These are phyloP conservation scores for Paedocypris micromegethes DNA, from an alignment of 2,797 vertebrate genomes.

Conservation along the genomic window DNA sequence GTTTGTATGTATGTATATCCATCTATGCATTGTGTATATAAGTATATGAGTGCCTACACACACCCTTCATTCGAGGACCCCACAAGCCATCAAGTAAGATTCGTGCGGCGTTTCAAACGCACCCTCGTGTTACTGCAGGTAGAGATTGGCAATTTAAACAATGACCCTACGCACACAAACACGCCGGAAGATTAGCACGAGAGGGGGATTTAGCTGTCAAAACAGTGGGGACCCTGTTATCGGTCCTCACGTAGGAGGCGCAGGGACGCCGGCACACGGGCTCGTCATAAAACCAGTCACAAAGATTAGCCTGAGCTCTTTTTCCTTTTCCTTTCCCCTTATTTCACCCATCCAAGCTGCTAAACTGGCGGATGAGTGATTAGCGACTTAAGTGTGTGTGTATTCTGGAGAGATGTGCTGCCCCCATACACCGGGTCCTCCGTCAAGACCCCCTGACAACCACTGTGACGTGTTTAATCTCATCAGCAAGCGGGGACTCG, in stretches of 20 bases:
- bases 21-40: no score
- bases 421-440: conserved; percentile 13
- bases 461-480: conserved; percentile 22
- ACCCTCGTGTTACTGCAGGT: conserved; percentile 16
- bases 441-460: conserved; percentile 7
- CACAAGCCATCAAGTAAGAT: not conserved
- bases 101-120: conserved; percentile 27
- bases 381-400: conserved; percentile 23
- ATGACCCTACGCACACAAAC: conserved; percentile 1
- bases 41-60: no score
- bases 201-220: conserved; percentile 13
- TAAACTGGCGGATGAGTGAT: conserved; percentile 23
- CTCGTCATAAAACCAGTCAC: conserved; percentile 22
- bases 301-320: conserved; percentile 27
- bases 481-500: conserved; percentile 18
- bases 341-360: conserved; percentile 17
- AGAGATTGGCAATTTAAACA: conserved; percentile 20
- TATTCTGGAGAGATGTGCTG: conserved; percentile 12
- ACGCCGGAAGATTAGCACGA: conserved; percentile 10
- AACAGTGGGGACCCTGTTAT: conserved; percentile 16
- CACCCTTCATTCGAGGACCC: no score
- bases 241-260: not conserved
- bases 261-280: not conserved
- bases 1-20: no score
- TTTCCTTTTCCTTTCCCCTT: conserved; percentile 8